Evolutionary conservation across 2,888 invertebrate genomes (phyloP).

Genomic region (Drosophila vallismaia): DNA sequence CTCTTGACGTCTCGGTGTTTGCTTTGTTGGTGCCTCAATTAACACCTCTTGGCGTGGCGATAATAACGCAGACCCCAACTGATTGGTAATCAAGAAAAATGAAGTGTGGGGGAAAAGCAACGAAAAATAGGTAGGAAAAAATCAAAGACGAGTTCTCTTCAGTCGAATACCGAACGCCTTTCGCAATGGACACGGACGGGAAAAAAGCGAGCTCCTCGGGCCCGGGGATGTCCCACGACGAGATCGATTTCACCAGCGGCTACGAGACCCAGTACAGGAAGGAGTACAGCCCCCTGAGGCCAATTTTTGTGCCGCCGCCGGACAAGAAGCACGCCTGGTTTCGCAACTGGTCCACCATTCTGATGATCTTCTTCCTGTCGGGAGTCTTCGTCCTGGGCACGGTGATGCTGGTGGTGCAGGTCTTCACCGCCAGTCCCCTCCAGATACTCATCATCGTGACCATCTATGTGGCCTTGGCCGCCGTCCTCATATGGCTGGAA

Average conservation of each 20-base stretch:
- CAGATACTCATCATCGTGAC: constrained; percentile 61
- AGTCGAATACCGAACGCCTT: constrained; percentile 55
- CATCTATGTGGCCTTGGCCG: constrained; percentile 61
- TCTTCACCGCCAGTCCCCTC: constrained; percentile 68
- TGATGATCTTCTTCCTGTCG: constrained; percentile 61
- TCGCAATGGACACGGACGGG: constrained; percentile 70
- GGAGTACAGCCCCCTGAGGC: constrained; percentile 75
- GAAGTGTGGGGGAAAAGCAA: background rate
- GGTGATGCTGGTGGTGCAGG: constrained; percentile 62
- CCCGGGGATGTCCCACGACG: constrained; percentile 52
- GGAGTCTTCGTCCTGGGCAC: constrained; percentile 68
- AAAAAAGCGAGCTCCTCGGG: constrained; percentile 38
- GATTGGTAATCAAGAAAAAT: constrained; percentile 48
- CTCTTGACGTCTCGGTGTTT: constrained; percentile 31
- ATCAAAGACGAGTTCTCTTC: constrained; percentile 26
- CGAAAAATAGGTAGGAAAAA: constrained; percentile 10
- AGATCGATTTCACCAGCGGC: constrained; percentile 77
- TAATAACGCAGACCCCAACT: constrained; percentile 64
- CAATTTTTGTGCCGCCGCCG: constrained; percentile 56
- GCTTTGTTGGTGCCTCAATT: constrained; percentile 57
- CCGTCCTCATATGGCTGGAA: constrained; percentile 69
- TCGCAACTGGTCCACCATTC: constrained; percentile 67
- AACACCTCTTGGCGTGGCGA: constrained; percentile 69
- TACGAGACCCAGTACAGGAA: constrained; percentile 76
- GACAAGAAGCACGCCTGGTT: constrained; percentile 70